Evolutionary conservation across 2,888 invertebrate species (phyloP).

Genomic region (Amphipyra tragopoginis): DNA sequence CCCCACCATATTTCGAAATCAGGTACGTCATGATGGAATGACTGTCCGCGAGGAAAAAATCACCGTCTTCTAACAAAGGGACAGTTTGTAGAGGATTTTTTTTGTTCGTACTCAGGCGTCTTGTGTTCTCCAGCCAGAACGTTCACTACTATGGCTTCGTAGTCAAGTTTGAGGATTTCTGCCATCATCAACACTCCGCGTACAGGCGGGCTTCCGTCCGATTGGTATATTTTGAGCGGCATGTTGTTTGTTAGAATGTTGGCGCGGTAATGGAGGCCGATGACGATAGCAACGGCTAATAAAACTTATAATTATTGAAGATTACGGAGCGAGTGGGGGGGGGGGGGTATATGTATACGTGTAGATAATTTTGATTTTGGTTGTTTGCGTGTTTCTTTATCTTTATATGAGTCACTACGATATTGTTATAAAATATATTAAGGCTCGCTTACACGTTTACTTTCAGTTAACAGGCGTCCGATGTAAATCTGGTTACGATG

Average conservation of each 20-base stretch:
- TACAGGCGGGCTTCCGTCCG: conserved; percentile 64
- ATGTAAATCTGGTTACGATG: too few relatives aligned
- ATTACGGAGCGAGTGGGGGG: too few relatives aligned
- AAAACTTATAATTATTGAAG: too few relatives aligned
- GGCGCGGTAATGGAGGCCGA: conserved; percentile 4
- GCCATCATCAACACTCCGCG: conserved; percentile 66
- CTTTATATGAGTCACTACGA: too few relatives aligned
- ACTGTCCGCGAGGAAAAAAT: conserved; percentile 67
- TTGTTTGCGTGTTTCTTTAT: too few relatives aligned
- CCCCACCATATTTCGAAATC: conserved; percentile 70
- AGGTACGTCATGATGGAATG: conserved; percentile 72
- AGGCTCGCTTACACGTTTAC: too few relatives aligned
- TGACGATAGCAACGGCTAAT: neutral
- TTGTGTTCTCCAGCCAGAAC: conserved; percentile 53
- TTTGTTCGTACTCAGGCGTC: conserved; percentile 65
- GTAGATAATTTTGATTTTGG: too few relatives aligned
- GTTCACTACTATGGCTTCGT: conserved; percentile 58
- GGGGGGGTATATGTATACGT: too few relatives aligned
- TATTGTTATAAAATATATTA: too few relatives aligned
- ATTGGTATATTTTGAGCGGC: conserved; percentile 64
- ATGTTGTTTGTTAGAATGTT: conserved; percentile 46
- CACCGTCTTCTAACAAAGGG: conserved; percentile 72
- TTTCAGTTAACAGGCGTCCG: too few relatives aligned
- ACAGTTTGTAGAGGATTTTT: conserved; percentile 70
- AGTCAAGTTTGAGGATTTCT: conserved; percentile 64